phyloP scores from a whole-genome alignment of 1,140 invertebrate genomes.

The Camponotus vicinus region DNA sequence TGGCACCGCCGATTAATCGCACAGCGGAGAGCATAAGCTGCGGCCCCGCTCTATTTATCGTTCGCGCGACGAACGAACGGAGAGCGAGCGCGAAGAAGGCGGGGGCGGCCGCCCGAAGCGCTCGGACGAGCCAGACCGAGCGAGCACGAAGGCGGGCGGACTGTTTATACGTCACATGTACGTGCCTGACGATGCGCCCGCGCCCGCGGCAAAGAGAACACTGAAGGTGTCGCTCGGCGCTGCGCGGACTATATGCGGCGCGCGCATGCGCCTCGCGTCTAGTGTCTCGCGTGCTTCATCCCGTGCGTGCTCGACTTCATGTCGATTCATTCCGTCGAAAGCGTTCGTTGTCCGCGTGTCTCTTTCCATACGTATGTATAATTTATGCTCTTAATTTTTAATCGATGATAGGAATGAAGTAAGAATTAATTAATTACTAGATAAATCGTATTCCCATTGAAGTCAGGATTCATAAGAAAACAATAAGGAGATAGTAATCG shows the following conservation, averaged over 20 bases:
- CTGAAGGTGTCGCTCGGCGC: slow-evolving; percentile 22
- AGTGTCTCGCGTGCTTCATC: neutral
- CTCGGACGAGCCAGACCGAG: slow-evolving; percentile 40
- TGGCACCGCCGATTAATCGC: slow-evolving; percentile 35
- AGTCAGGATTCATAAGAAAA: neutral
- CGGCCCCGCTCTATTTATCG: slow-evolving; percentile 66
- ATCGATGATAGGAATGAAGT: neutral
- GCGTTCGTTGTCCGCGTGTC: neutral
- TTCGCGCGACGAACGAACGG: slow-evolving; percentile 44
- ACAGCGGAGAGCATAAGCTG: slow-evolving; percentile 58
- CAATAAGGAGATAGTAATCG: too few relatives aligned
- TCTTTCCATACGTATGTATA: neutral
- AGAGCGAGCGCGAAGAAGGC: slow-evolving; percentile 27
- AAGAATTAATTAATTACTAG: too few relatives aligned
- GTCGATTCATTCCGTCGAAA: neutral
- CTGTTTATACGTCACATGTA: neutral
- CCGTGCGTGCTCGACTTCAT: neutral
- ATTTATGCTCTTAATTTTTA: neutral
- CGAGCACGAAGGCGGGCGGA: neutral
- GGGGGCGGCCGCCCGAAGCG: slow-evolving; percentile 46
- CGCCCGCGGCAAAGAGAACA: slow-evolving; percentile 22
- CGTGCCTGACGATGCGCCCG: neutral
- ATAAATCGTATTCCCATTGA: neutral
- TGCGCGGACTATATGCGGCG: neutral
- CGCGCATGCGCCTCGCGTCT: neutral